Evolutionary conservation across 2,113 vertebrate genomes (phyloP).

Genomic region (Sapayoa aenigma): DNA sequence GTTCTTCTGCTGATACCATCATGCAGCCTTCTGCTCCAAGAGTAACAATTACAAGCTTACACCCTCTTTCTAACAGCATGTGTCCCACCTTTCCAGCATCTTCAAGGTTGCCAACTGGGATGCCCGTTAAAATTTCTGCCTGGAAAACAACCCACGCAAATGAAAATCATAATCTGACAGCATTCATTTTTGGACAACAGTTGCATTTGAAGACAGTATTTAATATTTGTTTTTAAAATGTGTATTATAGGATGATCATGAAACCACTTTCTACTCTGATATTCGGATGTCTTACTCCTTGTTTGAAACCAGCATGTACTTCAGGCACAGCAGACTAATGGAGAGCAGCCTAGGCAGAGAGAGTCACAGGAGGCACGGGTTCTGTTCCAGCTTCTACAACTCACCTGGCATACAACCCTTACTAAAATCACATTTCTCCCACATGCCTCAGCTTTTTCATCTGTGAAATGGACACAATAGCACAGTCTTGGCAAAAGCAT

Average conservation of each 20-base stretch:
- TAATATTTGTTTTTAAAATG: not conserved
- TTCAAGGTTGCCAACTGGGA: conserved; percentile 71
- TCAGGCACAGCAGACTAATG: not conserved
- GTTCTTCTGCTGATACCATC: conserved; percentile 76
- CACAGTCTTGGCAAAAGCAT: not conserved
- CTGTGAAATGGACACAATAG: not conserved
- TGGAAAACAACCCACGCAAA: conserved; percentile 69
- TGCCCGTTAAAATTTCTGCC: conserved; percentile 90
- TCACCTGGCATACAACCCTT: not conserved
- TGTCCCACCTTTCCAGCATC: conserved; percentile 78
- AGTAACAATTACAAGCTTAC: conserved; percentile 83
- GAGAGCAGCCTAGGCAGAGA: not conserved
- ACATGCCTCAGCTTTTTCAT: not conserved
- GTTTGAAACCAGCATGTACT: not conserved
- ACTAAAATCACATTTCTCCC: conserved; percentile 9
- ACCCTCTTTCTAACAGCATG: conserved; percentile 83
- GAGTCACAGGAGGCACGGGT: not conserved
- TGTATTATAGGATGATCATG: not conserved
- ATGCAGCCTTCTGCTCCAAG: conserved; percentile 90
- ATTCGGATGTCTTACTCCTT: not conserved
- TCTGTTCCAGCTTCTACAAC: not conserved
- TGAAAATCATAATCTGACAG: conserved; percentile 29
- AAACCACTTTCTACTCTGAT: conserved; percentile 21
- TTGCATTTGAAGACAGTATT: conserved; percentile 2
- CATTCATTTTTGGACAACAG: conserved; percentile 35